Base-by-base conservation (phyloP, 1,140 invertebrate genomes). In the Melipona quadrifasciata region DNA sequence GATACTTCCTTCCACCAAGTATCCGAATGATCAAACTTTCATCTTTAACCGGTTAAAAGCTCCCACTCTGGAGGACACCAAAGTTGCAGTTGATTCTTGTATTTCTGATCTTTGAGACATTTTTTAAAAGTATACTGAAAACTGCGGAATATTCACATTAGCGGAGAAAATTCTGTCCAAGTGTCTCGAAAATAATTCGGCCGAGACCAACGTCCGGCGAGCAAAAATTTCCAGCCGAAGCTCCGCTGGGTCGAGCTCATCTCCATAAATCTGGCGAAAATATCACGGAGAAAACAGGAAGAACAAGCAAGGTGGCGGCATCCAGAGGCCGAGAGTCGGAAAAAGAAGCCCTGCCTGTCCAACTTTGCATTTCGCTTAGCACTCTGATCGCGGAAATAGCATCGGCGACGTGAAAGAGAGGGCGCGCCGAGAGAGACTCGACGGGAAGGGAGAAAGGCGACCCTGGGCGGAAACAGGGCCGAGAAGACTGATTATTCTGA, bases 401-500 rank as follows among this genome's bases (percentile, higher is more conserved):
- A 55, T 55, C 16, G 57, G 1, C 31, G 21, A 27, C 51, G 67
- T 51, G 80, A 31, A 53, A 24, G n/a, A 34, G 31, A 68, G 21
- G 61, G 0, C 4, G 61, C n/a, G 61, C 17, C 4, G 31, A 34
- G 19, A 27, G 64, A 47, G n/a, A 11, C 39, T 4, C 11, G 61
- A 17, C 27, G 39, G 57, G 53, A 31, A 24, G n/a, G 21, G 86
- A 31, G 47, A 57, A 31, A 61, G n/a, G 65, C 31, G 74, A 47
- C 39, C 39, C 24, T 16, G 27, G 11, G 27, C 47, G 71, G 71
- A 47, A 70, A 57, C 72, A 68, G 24, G 12, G 34, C 19, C 17
- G 53, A 73, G 80, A 77, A 77, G 84, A 61, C 72, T 73, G 84
- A 73, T 74, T 79, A 76, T 72, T 87, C 83, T 64, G 70, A 65